These are phyloP conservation scores for Elgaria multicarinata DNA, from an alignment of 2,113 vertebrate genomes.

Conservation along the genomic window DNA sequence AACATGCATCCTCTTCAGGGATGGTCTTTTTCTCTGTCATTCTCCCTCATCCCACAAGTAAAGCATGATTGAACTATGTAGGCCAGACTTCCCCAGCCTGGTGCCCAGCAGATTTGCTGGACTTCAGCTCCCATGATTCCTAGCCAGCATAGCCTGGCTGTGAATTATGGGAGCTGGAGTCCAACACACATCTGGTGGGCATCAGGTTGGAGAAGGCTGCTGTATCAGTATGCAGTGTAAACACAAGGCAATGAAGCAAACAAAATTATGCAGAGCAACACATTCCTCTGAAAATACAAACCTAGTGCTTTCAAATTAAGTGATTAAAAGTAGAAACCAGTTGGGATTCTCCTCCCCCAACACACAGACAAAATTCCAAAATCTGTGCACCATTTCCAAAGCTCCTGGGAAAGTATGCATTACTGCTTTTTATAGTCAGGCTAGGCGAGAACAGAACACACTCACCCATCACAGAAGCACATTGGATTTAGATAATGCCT, in stretches of 20 bases:
- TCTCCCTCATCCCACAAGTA: not conserved
- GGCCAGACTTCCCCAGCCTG: no score
- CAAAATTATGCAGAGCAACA: not conserved
- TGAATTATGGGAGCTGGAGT: no score
- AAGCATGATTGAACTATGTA: not conserved
- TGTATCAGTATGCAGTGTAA: not conserved
- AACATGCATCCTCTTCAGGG: not conserved
- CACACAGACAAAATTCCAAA: not conserved
- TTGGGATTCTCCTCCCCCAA: not conserved
- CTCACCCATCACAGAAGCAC: not conserved
- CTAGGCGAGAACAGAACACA: not conserved
- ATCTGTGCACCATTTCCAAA: not conserved
- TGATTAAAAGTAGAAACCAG: not conserved
- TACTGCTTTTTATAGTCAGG: not conserved
- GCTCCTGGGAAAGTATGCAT: not conserved
- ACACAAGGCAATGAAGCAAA: not conserved
- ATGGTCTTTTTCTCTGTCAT: not conserved
- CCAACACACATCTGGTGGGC: no score
- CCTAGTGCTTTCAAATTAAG: not conserved
- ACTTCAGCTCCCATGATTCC: no score
- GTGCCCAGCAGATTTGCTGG: no score
- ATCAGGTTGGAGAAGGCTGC: no score
- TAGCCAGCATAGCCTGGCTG: no score
- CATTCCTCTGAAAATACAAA: not conserved
- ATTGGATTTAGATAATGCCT: constrained; percentile 12